Base-by-base conservation (phyloP, 2,888 invertebrate species). In the Linyphia triangularis region DNA sequence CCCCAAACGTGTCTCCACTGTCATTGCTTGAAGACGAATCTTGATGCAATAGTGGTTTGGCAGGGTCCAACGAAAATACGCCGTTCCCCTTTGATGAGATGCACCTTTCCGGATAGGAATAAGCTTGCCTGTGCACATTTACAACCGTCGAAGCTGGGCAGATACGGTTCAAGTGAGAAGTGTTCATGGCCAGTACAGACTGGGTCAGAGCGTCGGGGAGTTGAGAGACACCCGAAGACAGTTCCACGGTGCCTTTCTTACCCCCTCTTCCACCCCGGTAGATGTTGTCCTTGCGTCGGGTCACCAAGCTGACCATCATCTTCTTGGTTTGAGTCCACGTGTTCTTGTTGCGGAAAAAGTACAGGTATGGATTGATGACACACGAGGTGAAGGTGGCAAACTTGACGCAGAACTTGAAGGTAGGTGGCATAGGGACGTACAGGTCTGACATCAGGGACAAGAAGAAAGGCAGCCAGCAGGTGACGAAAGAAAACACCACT, bases 331-430 rank as follows among this genome's bases (percentile, higher is more conserved):
- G 95, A 7, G 94, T 92, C 91, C 94, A 94, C 3, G 96, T 95
- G 37, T 95, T 94, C 19, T 95, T 94, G 90, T 95, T 96, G 6
- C 96, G 94, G 93, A 96, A 95, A 57, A 96, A 96, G 92, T 96
- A 96, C 75, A 96, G 93, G 92, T 96, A 94, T n/a, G 96, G 96
- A 69, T 96, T 96, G 24, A 95, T 94, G 65, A 95, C 93, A 81
- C 95, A 94, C 67, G 95, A 95, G 30, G 94, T 93, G 69, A 95
- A 94, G 5, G 94, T 92, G 79, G 96, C 92, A 26, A 92, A 28
- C 37, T 57, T 65, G 2, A 40, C 26, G 24, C 22, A 70, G 33
- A 33, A 40, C 16, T 30, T 65, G 0, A 73, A 59, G 13, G n/a
- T 16, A 0, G 22, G 6, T 2, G 88, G 13, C 9, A 84, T 2